Conservation (phyloP, 2,113 vertebrate species). For the Stegostoma tigrinum region DNA sequence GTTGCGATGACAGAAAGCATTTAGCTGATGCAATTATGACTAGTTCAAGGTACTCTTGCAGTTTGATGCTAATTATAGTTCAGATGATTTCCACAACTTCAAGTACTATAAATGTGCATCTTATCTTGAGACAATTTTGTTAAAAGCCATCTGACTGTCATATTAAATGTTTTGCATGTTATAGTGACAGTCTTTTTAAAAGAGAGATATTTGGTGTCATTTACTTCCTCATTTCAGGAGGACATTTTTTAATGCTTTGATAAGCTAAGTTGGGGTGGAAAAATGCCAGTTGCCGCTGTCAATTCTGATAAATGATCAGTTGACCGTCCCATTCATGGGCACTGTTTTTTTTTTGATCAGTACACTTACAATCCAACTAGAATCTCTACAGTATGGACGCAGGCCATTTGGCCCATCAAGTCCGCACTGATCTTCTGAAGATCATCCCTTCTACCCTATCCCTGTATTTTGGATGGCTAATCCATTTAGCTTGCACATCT, state of each 20-base stretch:
- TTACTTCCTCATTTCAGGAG: neutral
- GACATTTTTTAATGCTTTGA: too few relatives aligned
- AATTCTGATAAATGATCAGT: neutral
- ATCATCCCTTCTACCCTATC: too few relatives aligned
- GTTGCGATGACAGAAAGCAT: neutral
- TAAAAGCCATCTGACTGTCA: neutral
- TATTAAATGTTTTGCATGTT: neutral
- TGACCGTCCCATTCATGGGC: neutral
- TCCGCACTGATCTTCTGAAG: too few relatives aligned
- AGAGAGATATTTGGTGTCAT: neutral
- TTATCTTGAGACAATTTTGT: slow-evolving; percentile 4
- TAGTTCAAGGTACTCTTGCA: neutral
- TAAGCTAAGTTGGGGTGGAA: neutral
- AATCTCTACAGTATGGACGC: too few relatives aligned
- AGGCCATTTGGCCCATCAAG: too few relatives aligned
- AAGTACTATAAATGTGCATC: neutral
- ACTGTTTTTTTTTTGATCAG: neutral
- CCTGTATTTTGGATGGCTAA: too few relatives aligned
- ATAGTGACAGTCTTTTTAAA: neutral
- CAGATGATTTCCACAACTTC: neutral
- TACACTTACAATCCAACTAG: neutral
- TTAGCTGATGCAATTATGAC: neutral
- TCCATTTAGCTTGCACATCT: too few relatives aligned
- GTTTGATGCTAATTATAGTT: neutral
- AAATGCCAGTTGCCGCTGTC: neutral